These are phyloP conservation scores for Sinopyrophorus schimmeli DNA, from an alignment of 2,888 invertebrate species.

Conservation along the genomic window DNA sequence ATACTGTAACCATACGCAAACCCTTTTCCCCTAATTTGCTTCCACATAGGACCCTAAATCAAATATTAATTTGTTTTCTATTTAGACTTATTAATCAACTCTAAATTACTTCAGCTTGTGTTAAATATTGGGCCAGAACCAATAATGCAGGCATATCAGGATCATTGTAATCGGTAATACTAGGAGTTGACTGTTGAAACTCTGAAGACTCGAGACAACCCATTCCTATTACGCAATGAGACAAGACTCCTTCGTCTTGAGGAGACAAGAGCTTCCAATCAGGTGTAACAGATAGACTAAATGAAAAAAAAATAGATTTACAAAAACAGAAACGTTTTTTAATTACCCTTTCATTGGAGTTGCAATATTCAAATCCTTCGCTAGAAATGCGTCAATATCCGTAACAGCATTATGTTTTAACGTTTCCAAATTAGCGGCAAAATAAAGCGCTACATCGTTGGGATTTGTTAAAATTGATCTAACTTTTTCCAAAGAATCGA, in stretches of 20 bases:
- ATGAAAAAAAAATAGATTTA: constrained; percentile 15
- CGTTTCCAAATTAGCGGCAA: constrained; percentile 71
- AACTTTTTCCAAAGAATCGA: constrained; percentile 62
- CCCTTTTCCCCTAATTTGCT: constrained; percentile 83
- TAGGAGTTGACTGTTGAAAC: constrained; percentile 68
- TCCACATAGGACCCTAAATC: constrained; percentile 89
- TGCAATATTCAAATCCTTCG: constrained; percentile 21
- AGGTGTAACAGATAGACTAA: constrained; percentile 48
- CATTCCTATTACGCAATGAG: constrained; percentile 74
- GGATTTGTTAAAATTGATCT: constrained; percentile 63
- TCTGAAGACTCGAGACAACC: constrained; percentile 82
- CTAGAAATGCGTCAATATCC: constrained; percentile 40
- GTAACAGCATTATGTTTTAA: constrained; percentile 58
- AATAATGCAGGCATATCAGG: constrained; percentile 73
- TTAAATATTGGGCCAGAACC: constrained; percentile 83
- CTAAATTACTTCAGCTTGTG: constrained; percentile 81
- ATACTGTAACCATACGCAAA: constrained; percentile 80
- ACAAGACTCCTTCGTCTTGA: constrained; percentile 49
- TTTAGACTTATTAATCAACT: too few species aligned
- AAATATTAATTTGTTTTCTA: constrained; percentile 5
- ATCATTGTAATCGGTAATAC: constrained; percentile 65
- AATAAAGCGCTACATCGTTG: constrained; percentile 68
- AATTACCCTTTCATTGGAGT: too few species aligned
- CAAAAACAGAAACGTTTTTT: too few species aligned
- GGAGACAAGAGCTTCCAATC: constrained; percentile 55